phyloP scores from a whole-genome alignment of 1,140 invertebrate species.

The Drosophila yakuba region DNA sequence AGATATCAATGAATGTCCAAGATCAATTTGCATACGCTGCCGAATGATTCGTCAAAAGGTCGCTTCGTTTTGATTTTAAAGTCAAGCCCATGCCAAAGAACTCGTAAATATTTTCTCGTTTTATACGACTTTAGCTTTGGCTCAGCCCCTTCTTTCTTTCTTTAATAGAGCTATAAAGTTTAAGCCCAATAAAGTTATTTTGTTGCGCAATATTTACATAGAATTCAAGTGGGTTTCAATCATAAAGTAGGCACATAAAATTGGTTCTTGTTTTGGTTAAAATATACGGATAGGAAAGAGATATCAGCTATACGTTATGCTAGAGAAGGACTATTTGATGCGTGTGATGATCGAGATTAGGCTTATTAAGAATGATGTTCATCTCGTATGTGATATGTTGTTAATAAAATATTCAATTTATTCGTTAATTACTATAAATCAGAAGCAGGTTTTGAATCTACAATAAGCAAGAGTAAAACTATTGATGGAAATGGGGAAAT shows the following conservation, averaged over 20 bases:
- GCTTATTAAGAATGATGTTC: too few species aligned
- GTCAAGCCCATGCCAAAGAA: conserved; percentile 39
- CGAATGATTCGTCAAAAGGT: conserved; percentile 46
- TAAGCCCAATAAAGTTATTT: conserved; percentile 72
- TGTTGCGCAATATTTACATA: conserved; percentile 77
- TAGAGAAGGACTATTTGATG: conserved; percentile 12
- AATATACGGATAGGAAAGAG: conserved; percentile 9
- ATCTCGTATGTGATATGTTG: too few species aligned
- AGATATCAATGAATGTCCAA: conserved; percentile 36
- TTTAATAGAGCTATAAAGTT: conserved; percentile 74
- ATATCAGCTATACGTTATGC: background rate
- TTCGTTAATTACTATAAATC: too few species aligned
- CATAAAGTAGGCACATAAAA: conserved; percentile 51
- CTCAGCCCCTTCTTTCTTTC: conserved; percentile 17
- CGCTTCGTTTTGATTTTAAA: background rate
- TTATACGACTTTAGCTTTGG: conserved; percentile 28
- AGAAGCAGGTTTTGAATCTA: too few species aligned
- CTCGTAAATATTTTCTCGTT: conserved; percentile 53
- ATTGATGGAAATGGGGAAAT: too few species aligned
- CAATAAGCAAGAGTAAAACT: too few species aligned
- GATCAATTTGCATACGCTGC: conserved; percentile 34
- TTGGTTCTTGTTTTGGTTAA: conserved; percentile 28
- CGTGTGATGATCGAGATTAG: background rate
- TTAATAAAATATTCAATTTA: too few species aligned
- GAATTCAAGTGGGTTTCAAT: conserved; percentile 47